Conservation (phyloP, 1,140 invertebrate genomes). For the Centruroides vittatus region DNA sequence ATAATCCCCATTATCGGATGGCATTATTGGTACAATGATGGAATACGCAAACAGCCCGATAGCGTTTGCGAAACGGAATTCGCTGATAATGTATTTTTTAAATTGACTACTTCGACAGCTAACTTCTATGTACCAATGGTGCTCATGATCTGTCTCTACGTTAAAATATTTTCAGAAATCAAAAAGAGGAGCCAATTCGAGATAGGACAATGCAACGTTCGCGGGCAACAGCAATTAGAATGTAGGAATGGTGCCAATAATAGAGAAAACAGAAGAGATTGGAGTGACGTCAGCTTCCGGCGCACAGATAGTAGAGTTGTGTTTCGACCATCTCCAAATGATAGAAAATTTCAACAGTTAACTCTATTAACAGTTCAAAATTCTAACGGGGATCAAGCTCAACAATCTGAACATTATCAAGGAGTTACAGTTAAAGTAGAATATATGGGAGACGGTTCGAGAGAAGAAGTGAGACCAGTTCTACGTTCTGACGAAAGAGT, state of each 20-base stretch:
- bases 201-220: slow-evolving; percentile 12
- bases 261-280: no score
- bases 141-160: slow-evolving; percentile 39
- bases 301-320: background rate
- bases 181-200: slow-evolving; percentile 34
- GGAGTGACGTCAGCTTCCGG: no score
- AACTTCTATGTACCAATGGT: slow-evolving; percentile 42
- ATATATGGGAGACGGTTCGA: slow-evolving; percentile 10
- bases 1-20: slow-evolving; percentile 38
- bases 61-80: slow-evolving; percentile 36
- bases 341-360: background rate
- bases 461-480: background rate
- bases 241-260: no score
- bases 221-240: no score
- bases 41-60: slow-evolving; percentile 14
- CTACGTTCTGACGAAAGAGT: background rate
- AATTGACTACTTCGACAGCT: slow-evolving; percentile 37
- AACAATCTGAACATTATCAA: slow-evolving; percentile 14
- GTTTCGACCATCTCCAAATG: background rate
- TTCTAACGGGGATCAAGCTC: slow-evolving; percentile 3
- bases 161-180: slow-evolving; percentile 38
- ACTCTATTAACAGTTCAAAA: slow-evolving; percentile 3
- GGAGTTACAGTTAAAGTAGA: slow-evolving; percentile 22
- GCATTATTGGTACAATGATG: slow-evolving; percentile 24
- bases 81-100: slow-evolving; percentile 35